Evolutionary conservation across 2,113 vertebrate genomes (phyloP).

Genomic region (Butorides virescens): DNA sequence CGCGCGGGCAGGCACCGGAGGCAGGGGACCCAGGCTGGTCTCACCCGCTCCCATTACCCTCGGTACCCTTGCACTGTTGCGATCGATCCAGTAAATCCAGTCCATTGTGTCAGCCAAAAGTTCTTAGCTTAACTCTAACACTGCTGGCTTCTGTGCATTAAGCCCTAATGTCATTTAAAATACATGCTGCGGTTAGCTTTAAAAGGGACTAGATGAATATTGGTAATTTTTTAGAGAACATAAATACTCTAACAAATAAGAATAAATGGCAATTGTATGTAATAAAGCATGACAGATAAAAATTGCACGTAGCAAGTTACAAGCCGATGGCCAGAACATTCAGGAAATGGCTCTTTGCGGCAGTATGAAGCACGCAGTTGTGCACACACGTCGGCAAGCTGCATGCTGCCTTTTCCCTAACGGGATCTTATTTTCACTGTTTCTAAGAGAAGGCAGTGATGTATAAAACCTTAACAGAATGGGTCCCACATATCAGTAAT

Average conservation of each 20-base stretch:
- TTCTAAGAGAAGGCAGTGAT: not conserved
- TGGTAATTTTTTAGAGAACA: not conserved
- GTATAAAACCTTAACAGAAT: not conserved
- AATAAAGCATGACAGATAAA: not conserved
- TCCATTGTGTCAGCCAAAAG: not conserved
- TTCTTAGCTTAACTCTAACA: not conserved
- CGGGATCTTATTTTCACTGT: not conserved
- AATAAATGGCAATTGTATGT: not conserved
- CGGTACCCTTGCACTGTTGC: not conserved
- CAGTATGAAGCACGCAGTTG: not conserved
- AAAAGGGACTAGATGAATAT: not conserved
- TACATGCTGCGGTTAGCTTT: not conserved
- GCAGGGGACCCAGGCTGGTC: not conserved
- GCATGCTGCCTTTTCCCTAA: not conserved
- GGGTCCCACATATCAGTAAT: not conserved
- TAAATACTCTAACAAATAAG: not conserved
- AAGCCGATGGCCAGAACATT: not conserved
- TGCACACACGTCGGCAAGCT: accelerated
- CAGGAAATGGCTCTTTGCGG: not conserved
- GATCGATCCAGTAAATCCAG: not conserved
- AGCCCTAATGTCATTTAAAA: not conserved
- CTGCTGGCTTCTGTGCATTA: not conserved
- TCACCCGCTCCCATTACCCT: not conserved
- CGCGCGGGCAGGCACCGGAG: accelerated
- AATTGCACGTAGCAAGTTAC: not conserved